Conservation (phyloP, 1,140 invertebrate species). For the Aphis gossypii region DNA sequence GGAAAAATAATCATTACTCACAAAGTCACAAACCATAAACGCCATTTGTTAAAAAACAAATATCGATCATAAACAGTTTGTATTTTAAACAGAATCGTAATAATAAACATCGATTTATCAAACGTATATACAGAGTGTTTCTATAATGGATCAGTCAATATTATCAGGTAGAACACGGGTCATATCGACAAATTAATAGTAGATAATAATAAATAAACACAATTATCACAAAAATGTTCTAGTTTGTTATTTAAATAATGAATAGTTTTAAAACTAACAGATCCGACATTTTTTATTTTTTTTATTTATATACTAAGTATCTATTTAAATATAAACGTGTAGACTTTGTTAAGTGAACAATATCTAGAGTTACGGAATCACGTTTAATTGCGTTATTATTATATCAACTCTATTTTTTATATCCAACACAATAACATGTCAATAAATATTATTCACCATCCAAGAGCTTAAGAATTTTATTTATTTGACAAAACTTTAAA, state of each 20-base stretch:
- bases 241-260: neutral
- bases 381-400: neutral
- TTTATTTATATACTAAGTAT: neutral
- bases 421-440: neutral
- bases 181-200: neutral
- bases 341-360: neutral
- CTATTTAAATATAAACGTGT: neutral
- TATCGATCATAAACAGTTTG: neutral
- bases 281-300: neutral
- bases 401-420: neutral
- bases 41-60: neutral
- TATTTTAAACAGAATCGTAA: neutral
- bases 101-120: neutral
- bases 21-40: neutral
- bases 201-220: neutral
- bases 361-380: neutral
- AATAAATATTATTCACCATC: neutral
- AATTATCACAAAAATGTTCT: neutral
- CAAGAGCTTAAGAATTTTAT: neutral
- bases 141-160: neutral
- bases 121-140: neutral
- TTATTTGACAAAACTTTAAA: neutral
- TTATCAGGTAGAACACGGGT: neutral
- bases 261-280: neutral
- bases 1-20: neutral